Base-by-base conservation (phyloP, 2,888 invertebrate species). In the Hirudinaria manillensis region DNA sequence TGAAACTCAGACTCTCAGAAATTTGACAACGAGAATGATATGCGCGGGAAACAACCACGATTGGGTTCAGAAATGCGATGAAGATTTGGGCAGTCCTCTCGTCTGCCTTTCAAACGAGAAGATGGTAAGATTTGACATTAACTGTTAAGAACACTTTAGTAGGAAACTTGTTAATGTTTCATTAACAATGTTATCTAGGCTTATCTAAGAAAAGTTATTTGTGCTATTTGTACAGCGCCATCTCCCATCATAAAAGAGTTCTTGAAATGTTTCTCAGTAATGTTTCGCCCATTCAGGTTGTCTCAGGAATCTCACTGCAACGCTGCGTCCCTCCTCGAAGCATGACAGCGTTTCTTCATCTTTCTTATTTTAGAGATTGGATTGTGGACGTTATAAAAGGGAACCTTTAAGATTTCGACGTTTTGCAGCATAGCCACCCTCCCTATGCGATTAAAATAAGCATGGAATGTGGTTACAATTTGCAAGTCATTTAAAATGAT, bases 81-180 rank as follows among this genome's bases (percentile, higher is more conserved):
- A 72, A 55, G 72, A 72, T 32, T 3, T 72, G 3, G 72, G 72
- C 7, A 72, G 72, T 72, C 72, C 72, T 51, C 72, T 72, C 21
- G 24, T 72, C 29, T 27, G 51, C 72, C 45, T 24, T n/a, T 24
- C 45, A n/a, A 27, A 72, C 21, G 45, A 72, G 21, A 51, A 34
- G 53, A 53, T 45, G 27, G 72, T 72, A 13, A 72, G 72, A 32
- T 55, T 21, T 2, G 45, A 16, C 13, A 36, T 6, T 10, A 45
- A 16, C 16, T 45, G 13, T 16, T 45, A 16, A 45, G 45, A 4
- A 16, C 16, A 10, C 45, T 7, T 45, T 45, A 10, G 16, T 45
- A 1, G 10, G 16, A 10, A 45, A 10, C 10, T 16, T 45, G 45
- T 16, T 16, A 7, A 45, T 45, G 45, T 45, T 45, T 16, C 45